Percentiles rank a stretch among this genome's conserved stretches.
These are phyloP conservation scores for Eustalomyia histrio DNA, from an alignment of 2,888 invertebrate genomes.

Conservation along the genomic window DNA sequence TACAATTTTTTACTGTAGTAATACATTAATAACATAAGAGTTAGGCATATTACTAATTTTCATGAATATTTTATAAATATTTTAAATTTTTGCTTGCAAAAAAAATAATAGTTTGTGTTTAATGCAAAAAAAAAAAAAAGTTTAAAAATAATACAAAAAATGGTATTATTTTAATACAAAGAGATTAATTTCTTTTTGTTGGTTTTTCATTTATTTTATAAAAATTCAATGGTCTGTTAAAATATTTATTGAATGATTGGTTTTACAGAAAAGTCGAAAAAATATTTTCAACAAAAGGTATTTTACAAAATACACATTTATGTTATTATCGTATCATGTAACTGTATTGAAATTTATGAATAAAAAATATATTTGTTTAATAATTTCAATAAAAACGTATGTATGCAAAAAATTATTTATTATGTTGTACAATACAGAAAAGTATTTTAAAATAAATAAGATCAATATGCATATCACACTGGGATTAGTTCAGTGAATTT, in stretches of 20 bases:
- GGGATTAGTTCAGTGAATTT: too few relatives aligned
- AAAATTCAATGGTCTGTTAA: conserved; percentile 41
- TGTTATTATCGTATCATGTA: too few relatives aligned
- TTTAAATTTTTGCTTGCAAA: not conserved
- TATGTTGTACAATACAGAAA: too few relatives aligned
- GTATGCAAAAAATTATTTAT: too few relatives aligned
- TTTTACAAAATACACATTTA: too few relatives aligned
- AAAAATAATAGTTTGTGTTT: not conserved
- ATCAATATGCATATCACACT: too few relatives aligned
- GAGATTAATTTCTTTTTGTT: conserved; percentile 23
- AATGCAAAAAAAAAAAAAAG: not conserved
- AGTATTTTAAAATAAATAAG: too few relatives aligned
- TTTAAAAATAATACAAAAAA: not conserved
- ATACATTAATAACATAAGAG: not conserved
- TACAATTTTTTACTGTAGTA: too few relatives aligned
- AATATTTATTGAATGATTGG: conserved; percentile 46
- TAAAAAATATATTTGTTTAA: too few relatives aligned
- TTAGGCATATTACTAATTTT: not conserved
- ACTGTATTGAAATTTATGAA: too few relatives aligned
- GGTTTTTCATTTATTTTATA: not conserved
- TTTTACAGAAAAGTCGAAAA: not conserved
- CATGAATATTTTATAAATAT: not conserved
- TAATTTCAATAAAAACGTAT: too few relatives aligned
- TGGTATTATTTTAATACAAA: conserved; percentile 12
- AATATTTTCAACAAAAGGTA: too few relatives aligned